Percentiles rank a stretch among this genome's conserved stretches.
These are phyloP conservation scores for Nineta flava DNA, from an alignment of 2,888 invertebrate species.

Conservation along the genomic window DNA sequence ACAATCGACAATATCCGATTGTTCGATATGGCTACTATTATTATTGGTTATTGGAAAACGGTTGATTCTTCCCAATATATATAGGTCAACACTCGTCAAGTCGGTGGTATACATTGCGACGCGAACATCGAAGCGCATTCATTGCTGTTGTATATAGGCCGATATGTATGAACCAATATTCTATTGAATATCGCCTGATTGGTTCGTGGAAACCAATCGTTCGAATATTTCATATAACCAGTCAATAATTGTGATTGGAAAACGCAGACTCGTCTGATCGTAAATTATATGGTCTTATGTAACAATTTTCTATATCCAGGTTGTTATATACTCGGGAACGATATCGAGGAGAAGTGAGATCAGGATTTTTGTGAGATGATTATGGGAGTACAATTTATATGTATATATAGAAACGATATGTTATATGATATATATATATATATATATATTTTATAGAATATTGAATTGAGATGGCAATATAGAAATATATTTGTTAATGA, in stretches of 20 bases:
- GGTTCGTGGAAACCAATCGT: background rate
- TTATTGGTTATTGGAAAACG: background rate
- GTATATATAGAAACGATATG: too few relatives aligned
- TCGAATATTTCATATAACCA: too few relatives aligned
- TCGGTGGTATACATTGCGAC: background rate
- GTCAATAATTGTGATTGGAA: background rate
- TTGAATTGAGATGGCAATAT: too few relatives aligned
- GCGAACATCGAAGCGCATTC: background rate
- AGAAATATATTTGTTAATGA: too few relatives aligned
- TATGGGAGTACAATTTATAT: too few relatives aligned
- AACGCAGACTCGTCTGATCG: background rate
- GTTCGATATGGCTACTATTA: background rate
- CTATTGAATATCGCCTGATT: conserved; percentile 15
- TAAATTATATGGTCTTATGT: too few relatives aligned
- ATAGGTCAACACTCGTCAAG: background rate
- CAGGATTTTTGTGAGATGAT: too few relatives aligned
- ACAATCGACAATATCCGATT: background rate
- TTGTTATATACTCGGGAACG: too few relatives aligned
- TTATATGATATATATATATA: too few relatives aligned
- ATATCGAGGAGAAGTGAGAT: too few relatives aligned
- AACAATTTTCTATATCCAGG: too few relatives aligned
- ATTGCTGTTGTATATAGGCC: background rate
- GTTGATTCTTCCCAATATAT: background rate
- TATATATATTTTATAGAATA: too few relatives aligned
- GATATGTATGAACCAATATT: background rate